phyloP scores from a whole-genome alignment of 1,140 invertebrate genomes.

The Gryon sp. region DNA sequence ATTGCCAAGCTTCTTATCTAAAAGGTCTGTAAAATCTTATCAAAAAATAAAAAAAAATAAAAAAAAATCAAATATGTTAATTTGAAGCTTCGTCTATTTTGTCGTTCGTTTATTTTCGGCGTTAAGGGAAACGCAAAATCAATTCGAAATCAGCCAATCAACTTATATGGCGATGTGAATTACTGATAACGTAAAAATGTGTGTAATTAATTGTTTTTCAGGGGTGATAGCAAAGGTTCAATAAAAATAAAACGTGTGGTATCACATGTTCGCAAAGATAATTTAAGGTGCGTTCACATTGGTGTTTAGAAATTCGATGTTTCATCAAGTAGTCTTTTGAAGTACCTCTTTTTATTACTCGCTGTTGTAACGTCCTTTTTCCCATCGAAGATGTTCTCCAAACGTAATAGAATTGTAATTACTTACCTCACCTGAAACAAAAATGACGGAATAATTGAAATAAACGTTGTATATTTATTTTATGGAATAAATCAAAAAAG shows the following conservation, averaged over 20 bases:
- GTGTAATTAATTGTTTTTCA: constrained; percentile 61
- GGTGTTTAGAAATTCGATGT: constrained; percentile 42
- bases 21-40: too few relatives aligned
- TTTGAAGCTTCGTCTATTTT: not conserved
- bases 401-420: too few relatives aligned
- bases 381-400: too few relatives aligned
- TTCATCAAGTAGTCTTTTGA: constrained; percentile 43
- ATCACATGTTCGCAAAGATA: constrained; percentile 55
- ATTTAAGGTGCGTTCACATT: constrained; percentile 59
- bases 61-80: constrained; percentile 11
- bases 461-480: too few relatives aligned
- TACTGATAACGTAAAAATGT: constrained; percentile 37
- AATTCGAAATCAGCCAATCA: constrained; percentile 47
- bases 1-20: too few relatives aligned
- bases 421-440: too few relatives aligned
- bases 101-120: not conserved
- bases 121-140: constrained; percentile 24
- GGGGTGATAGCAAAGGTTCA: constrained; percentile 58
- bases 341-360: constrained; percentile 10
- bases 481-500: too few relatives aligned
- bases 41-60: too few relatives aligned
- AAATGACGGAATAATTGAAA: too few relatives aligned
- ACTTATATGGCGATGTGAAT: not conserved
- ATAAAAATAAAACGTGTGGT: constrained; percentile 60
- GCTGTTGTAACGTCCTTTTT: constrained; percentile 6